Conservation (phyloP, 2,113 vertebrate species). For the Tupaia chinensis region DNA sequence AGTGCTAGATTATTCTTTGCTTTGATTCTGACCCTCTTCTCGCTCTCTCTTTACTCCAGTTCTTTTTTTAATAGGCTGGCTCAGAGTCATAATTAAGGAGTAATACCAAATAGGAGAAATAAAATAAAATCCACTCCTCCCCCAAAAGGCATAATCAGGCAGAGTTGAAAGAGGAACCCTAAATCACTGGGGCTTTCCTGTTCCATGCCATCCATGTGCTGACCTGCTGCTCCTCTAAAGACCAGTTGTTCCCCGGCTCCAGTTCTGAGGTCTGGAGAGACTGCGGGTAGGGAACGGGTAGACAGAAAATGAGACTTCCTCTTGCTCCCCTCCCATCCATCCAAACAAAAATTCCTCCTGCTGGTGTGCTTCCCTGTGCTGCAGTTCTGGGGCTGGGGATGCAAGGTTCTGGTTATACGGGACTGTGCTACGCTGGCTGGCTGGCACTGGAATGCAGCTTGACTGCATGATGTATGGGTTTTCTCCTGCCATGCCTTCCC, state of each 20-base stretch:
- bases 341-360: conserved; percentile 47
- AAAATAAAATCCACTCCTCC: conserved; percentile 43
- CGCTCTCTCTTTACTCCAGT: not conserved
- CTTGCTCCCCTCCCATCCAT: not conserved
- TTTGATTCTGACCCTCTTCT: conserved; percentile 35
- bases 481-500: conserved; percentile 13
- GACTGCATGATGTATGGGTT: conserved; percentile 44
- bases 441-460: conserved; percentile 44
- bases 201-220: conserved; percentile 26
- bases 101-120: conserved; percentile 54
- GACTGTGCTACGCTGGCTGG: conserved; percentile 47
- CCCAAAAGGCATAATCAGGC: conserved; percentile 34
- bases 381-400: conserved; percentile 26
- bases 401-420: conserved; percentile 7
- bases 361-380: not conserved
- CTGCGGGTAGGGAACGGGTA: not conserved
- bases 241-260: not conserved
- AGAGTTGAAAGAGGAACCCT: conserved; percentile 60
- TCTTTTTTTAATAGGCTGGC: conserved; percentile 17
- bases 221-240: conserved; percentile 13
- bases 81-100: conserved; percentile 49
- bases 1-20: not conserved
- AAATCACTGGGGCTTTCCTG: conserved; percentile 57
- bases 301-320: conserved; percentile 43
- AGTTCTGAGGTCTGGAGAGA: conserved; percentile 52